Evolutionary conservation across 2,113 vertebrate species (phyloP).

Genomic region (Mobula birostris): DNA sequence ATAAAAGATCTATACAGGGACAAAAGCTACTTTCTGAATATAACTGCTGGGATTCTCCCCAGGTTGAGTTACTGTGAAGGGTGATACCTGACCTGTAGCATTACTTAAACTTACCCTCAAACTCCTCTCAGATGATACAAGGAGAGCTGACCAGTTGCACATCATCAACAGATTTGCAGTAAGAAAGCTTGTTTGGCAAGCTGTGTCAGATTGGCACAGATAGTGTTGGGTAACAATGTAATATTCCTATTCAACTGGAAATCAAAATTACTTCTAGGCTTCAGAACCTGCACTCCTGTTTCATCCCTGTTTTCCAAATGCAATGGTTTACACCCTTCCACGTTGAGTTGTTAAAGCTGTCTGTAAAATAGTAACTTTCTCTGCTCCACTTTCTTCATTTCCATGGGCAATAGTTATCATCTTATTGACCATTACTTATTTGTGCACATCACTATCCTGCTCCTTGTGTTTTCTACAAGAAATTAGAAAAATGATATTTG

Average conservation of each 20-base stretch:
- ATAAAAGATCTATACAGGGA: not conserved
- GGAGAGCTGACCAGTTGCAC: not conserved
- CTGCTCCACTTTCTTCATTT: not conserved
- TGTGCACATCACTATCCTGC: not conserved
- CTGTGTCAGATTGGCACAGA: not conserved
- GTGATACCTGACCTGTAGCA: not conserved
- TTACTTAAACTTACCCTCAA: not conserved
- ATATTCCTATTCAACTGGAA: not conserved
- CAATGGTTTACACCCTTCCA: not conserved
- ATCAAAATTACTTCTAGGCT: not conserved
- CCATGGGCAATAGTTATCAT: not conserved
- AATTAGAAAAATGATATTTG: no score
- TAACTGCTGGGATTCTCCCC: not conserved
- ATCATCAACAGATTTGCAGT: not conserved
- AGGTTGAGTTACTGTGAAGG: not conserved
- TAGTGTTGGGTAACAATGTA: not conserved
- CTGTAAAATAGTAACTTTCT: no score
- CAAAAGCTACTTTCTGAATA: not conserved
- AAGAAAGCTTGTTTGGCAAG: not conserved
- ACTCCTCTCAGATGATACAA: not conserved
- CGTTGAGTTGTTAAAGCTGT: not conserved
- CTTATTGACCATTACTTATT: not conserved
- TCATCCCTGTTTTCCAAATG: not conserved
- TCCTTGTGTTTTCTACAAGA: no score
- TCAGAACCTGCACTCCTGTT: not conserved